Percentiles rank a stretch among this genome's conserved stretches.
These are phyloP conservation scores for Drosophila auraria DNA, from an alignment of 1,140 invertebrate species.

Conservation along the genomic window DNA sequence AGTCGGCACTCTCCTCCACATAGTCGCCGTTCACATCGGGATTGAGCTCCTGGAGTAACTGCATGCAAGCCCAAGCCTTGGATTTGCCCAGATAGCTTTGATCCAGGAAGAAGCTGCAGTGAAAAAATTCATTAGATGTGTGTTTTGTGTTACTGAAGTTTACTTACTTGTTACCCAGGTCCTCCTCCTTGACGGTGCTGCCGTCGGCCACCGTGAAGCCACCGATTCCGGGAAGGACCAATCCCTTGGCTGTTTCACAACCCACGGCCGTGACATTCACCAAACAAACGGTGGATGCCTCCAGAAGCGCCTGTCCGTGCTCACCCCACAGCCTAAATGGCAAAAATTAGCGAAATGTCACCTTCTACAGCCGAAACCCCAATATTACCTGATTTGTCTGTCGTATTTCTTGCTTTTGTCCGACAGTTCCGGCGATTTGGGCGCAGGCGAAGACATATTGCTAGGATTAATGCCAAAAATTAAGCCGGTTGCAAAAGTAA, in stretches of 20 bases:
- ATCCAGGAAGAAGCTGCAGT: constrained; percentile 94
- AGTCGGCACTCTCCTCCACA: constrained; percentile 94
- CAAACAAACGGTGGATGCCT: constrained; percentile 95
- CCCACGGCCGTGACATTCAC: constrained; percentile 97
- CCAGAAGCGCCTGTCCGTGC: constrained; percentile 95
- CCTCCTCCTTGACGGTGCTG: constrained; percentile 93
- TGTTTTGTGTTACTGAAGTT: not conserved
- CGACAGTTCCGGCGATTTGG: constrained; percentile 83
- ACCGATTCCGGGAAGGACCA: constrained; percentile 97
- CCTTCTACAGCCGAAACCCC: not conserved
- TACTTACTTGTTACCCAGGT: constrained; percentile 95
- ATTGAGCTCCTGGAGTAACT: constrained; percentile 95
- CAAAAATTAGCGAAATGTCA: not conserved
- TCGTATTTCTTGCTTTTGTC: constrained; percentile 87
- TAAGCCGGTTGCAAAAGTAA: constrained; percentile 57
- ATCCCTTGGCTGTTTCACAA: constrained; percentile 97
- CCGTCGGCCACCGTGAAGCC: constrained; percentile 98
- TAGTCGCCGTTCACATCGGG: constrained; percentile 96
- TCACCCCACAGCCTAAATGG: constrained; percentile 95
- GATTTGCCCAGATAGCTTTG: constrained; percentile 91
- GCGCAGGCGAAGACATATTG: constrained; percentile 82
- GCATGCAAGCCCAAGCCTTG: constrained; percentile 92
- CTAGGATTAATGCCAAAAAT: constrained; percentile 10
- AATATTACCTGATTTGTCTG: constrained; percentile 78
- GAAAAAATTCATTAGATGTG: not conserved